Conservation (phyloP, 1,140 invertebrate species). For the Sitophilus oryzae region DNA sequence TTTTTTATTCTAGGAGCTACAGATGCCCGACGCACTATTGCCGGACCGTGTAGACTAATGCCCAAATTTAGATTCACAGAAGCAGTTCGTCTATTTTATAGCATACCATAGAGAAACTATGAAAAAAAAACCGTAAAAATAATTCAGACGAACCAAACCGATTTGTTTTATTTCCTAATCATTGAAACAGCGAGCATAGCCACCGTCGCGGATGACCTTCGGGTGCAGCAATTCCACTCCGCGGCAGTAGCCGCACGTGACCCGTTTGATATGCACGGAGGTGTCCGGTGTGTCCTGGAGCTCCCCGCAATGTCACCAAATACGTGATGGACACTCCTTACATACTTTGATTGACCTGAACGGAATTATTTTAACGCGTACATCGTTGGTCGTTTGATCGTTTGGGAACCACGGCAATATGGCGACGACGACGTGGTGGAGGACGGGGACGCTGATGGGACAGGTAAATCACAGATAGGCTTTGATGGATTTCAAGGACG, state of each 20-base stretch:
- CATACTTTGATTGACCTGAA: conserved; percentile 35
- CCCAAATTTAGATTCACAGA: not conserved
- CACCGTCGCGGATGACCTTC: conserved; percentile 31
- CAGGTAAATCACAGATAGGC: conserved; percentile 15
- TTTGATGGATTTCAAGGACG: conserved; percentile 20
- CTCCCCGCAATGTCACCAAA: conserved; percentile 43
- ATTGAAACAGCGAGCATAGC: conserved; percentile 15
- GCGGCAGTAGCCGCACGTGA: conserved; percentile 34
- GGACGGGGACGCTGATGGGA: too few species aligned
- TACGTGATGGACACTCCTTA: conserved; percentile 44
- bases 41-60: too few species aligned
- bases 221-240: conserved; percentile 31
- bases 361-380: conserved; percentile 22
- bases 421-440: too few species aligned
- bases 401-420: too few species aligned
- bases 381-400: not conserved
- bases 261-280: conserved; percentile 36
- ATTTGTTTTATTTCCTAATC: conserved; percentile 16
- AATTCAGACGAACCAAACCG: conserved; percentile 14
- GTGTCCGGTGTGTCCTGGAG: conserved; percentile 34
- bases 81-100: not conserved
- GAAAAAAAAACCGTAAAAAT: conserved; percentile 1
- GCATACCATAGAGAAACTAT: not conserved
- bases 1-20: too few species aligned
- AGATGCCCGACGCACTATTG: too few species aligned